Percentiles rank a stretch among this genome's conserved stretches.
phyloP scores from a whole-genome alignment of 1,140 invertebrate species.

The Dreissena polymorpha region DNA sequence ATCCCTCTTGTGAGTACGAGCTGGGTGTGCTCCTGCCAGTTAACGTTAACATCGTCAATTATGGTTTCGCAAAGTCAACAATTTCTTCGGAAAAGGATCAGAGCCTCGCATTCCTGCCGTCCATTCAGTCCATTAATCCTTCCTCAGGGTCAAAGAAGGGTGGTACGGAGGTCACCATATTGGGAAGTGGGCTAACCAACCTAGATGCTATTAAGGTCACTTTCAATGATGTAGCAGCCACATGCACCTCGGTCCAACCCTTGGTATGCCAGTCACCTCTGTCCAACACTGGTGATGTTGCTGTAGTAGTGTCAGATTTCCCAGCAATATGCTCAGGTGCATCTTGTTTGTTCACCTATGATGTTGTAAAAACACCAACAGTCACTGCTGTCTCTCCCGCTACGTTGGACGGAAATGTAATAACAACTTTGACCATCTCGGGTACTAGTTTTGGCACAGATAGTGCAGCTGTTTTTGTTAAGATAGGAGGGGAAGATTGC shows the following conservation, averaged over 20 bases:
- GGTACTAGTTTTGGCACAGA: slow-evolving; percentile 38
- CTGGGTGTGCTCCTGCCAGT: slow-evolving; percentile 55
- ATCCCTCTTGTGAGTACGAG: slow-evolving; percentile 25
- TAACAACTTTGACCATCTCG: slow-evolving; percentile 21
- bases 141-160: slow-evolving; percentile 57
- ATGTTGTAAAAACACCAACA: slow-evolving; percentile 26
- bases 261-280: slow-evolving; percentile 55
- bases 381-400: slow-evolving; percentile 41
- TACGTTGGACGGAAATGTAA: neutral
- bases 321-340: slow-evolving; percentile 14
- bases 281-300: neutral
- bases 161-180: slow-evolving; percentile 60
- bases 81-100: slow-evolving; percentile 25
- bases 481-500: slow-evolving; percentile 58
- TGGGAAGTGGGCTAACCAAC: slow-evolving; percentile 46
- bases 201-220: slow-evolving; percentile 52
- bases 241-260: slow-evolving; percentile 27
- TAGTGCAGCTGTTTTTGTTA: slow-evolving; percentile 30
- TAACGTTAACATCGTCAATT: slow-evolving; percentile 58
- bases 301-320: neutral
- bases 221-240: slow-evolving; percentile 56
- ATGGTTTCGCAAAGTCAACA: slow-evolving; percentile 60
- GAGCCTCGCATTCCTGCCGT: slow-evolving; percentile 59
- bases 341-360: slow-evolving; percentile 47
- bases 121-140: slow-evolving; percentile 56